Base-by-base conservation (phyloP, 2,113 vertebrate species). In the Neomonachus schauinslandi region DNA sequence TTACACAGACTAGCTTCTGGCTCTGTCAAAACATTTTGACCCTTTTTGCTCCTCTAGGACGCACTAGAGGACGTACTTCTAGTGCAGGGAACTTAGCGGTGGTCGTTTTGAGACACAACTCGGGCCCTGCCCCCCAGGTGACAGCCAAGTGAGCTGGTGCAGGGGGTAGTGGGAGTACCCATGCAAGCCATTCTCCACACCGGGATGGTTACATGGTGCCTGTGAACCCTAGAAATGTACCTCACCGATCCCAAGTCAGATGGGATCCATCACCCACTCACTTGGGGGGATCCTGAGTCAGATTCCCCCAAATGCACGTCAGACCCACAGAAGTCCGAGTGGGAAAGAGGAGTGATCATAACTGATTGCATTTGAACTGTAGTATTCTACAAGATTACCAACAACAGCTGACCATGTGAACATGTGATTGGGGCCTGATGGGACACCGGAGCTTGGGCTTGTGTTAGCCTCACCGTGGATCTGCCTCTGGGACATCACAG, bases 341-440 rank as follows among this genome's bases (percentile, higher is more conserved):
- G 14, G 63, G 24, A 6, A 57, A 89, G 36, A 74, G 22, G 4
- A 76, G 15, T 1, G 5, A 24, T 12, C 1, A 4, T 1, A 5
- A 59, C 0, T 7, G 36, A 26, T 3, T 13, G 5, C 36, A 13
- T 59, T 13, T 63, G 10, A 63, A 0, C 65, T 4, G 0, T 9
- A 22, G 42, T 21, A 7, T 26, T 46, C 28, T 18, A 5, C 28
- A n/a, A 24, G 42, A 12, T 22, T 24, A 16, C n/a, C 7, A 1
- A 18, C 28, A 22, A 2, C 2, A 7, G 59, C 12, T 18, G 71
- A 51, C 39, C 36, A 1, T 18, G 28, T 36, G n/a, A 90, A 36
- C 28, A 59, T 5, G 7, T 31, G 3, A 2, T 36, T 4, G 16
- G 63, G 39, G 1, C n/a, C 22, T 80, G 2, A 1, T 2, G 57